phyloP scores from a whole-genome alignment of 2,113 vertebrate species.

The Orcinus orca region DNA sequence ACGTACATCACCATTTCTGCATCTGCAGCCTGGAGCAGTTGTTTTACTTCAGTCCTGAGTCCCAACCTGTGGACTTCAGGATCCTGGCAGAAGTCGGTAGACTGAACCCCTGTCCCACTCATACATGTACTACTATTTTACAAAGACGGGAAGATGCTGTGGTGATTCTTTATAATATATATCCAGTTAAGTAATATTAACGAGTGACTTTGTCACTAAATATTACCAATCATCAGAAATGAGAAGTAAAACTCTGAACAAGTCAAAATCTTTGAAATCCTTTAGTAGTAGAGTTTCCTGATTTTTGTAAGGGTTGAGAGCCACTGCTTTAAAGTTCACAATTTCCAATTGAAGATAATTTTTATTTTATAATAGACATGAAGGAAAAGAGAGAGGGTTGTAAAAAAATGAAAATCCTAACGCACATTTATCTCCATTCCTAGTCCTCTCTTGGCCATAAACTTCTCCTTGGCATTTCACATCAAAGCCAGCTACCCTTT shows the following conservation, averaged over 20 bases:
- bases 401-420: neutral
- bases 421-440: neutral
- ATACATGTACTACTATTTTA: neutral
- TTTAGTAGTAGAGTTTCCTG: neutral
- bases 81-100: too few relatives aligned
- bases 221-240: neutral
- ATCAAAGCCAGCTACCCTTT: constrained; percentile 69
- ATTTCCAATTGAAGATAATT: neutral
- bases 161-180: neutral
- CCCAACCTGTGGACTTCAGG: neutral
- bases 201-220: neutral
- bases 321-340: neutral
- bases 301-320: neutral
- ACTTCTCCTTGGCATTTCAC: constrained; percentile 74
- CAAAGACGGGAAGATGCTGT: neutral
- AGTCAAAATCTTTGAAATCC: constrained; percentile 15
- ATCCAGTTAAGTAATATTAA: neutral
- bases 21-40: neutral
- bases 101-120: neutral
- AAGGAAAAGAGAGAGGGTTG: neutral
- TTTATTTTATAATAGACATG: neutral
- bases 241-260: neutral
- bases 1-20: neutral
- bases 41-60: neutral
- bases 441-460: neutral